Percentiles rank a stretch among this genome's conserved stretches.
Conservation (phyloP, 2,797 vertebrate genomes). For the Callimico goeldii region DNA sequence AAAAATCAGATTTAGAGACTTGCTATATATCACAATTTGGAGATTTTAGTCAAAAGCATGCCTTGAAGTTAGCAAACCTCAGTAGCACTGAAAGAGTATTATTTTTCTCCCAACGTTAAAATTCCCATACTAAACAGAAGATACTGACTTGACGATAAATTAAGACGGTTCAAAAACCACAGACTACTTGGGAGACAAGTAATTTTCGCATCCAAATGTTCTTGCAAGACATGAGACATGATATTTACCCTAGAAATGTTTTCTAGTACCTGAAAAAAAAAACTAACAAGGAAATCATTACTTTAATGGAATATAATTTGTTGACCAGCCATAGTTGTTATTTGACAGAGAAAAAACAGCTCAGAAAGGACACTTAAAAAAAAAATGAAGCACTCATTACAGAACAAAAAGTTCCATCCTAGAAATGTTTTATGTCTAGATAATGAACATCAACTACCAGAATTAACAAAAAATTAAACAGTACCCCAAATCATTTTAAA, state of each 20-base stretch:
- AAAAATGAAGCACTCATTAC: not conserved
- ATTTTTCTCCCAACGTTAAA: not conserved
- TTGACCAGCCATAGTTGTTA: not conserved
- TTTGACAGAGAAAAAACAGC: not conserved
- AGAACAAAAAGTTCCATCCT: not conserved
- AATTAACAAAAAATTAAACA: not conserved
- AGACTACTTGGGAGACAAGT: not conserved
- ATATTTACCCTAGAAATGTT: not conserved
- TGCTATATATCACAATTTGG: not conserved
- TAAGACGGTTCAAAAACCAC: not conserved
- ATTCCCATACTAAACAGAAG: not conserved
- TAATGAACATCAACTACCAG: not conserved
- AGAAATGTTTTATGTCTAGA: not conserved
- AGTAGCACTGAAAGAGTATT: not conserved
- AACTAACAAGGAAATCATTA: not conserved
- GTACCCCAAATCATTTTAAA: not conserved
- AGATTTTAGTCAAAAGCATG: not conserved
- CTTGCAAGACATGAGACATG: not conserved
- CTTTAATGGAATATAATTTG: not conserved
- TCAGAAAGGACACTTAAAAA: not conserved
- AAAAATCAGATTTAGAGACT: not conserved
- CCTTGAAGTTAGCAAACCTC: conserved; percentile 6
- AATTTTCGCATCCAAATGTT: not conserved
- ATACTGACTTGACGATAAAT: not conserved
- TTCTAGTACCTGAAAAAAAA: not conserved